Conservation (phyloP, 2,888 invertebrate species). For the Exocentrus adspersus region DNA sequence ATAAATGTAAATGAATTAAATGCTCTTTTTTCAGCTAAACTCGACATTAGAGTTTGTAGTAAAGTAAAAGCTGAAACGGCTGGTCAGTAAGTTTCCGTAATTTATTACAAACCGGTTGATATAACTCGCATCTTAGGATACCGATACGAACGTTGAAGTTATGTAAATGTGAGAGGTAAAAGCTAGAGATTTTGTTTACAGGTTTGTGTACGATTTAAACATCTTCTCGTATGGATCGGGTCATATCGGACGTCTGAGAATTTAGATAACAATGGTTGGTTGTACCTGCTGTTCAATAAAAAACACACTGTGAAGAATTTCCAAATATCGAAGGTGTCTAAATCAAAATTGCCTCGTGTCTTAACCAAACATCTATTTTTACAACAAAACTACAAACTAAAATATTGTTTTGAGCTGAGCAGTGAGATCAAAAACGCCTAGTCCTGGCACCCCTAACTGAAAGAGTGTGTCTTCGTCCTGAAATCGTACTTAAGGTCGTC, state of each 20-base stretch:
- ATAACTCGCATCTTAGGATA: not conserved
- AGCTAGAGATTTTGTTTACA: not conserved
- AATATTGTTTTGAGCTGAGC: too few relatives aligned
- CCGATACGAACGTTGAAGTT: not conserved
- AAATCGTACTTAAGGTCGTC: constrained; percentile 61
- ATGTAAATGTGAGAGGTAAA: constrained; percentile 3
- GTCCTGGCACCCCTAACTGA: constrained; percentile 35
- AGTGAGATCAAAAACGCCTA: too few relatives aligned
- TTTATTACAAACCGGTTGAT: not conserved
- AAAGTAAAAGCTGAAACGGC: not conserved
- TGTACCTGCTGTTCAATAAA: too few relatives aligned
- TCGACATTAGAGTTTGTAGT: not conserved
- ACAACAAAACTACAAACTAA: too few relatives aligned
- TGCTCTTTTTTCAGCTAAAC: too few relatives aligned
- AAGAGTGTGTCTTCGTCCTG: constrained; percentile 57
- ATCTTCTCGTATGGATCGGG: not conserved
- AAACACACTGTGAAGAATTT: too few relatives aligned
- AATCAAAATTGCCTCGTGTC: too few relatives aligned
- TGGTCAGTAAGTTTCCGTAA: not conserved
- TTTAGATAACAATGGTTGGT: too few relatives aligned
- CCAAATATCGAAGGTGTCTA: too few relatives aligned
- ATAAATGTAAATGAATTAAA: too few relatives aligned
- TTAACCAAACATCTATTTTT: too few relatives aligned
- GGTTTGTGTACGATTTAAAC: not conserved
- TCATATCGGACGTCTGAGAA: not conserved